Percentiles rank a stretch among this genome's conserved stretches.
Evolutionary conservation across 2,888 invertebrate genomes (phyloP).

Genomic region (Cephus runcator): DNA sequence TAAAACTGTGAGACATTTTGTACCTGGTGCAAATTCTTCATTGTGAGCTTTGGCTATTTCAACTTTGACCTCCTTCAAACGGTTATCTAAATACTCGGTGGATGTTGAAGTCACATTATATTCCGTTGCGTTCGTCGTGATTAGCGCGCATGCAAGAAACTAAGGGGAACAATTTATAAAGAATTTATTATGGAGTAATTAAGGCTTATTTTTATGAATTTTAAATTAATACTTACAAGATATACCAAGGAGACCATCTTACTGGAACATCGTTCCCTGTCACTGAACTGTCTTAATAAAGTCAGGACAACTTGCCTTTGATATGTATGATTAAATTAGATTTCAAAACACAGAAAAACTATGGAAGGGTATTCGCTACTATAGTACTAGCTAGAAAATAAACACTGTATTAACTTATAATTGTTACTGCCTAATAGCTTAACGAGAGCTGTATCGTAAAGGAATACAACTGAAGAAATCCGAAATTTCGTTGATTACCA

Average conservation of each 20-base stretch:
- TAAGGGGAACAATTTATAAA: neutral
- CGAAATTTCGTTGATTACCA: neutral
- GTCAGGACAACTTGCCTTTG: neutral
- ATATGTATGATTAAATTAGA: neutral
- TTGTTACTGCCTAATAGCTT: neutral
- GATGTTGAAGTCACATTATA: neutral
- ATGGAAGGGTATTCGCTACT: neutral
- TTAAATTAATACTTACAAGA: slow-evolving; percentile 7
- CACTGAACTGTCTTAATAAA: neutral
- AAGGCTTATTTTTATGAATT: neutral
- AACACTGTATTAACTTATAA: neutral
- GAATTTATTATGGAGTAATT: neutral
- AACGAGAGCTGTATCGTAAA: neutral
- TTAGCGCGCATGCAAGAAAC: slow-evolving; percentile 3
- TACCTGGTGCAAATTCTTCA: slow-evolving; percentile 16
- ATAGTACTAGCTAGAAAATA: neutral
- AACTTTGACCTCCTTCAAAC: slow-evolving; percentile 33
- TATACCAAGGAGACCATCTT: slow-evolving; percentile 7
- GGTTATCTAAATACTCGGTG: slow-evolving; percentile 29
- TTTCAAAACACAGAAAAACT: neutral
- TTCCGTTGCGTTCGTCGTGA: neutral
- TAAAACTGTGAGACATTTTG: neutral
- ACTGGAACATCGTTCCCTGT: neutral
- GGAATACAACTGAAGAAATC: neutral
- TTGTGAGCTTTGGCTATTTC: slow-evolving; percentile 37